Conservation (phyloP, 2,888 invertebrate species). For the Ypsolopha scabrella region DNA sequence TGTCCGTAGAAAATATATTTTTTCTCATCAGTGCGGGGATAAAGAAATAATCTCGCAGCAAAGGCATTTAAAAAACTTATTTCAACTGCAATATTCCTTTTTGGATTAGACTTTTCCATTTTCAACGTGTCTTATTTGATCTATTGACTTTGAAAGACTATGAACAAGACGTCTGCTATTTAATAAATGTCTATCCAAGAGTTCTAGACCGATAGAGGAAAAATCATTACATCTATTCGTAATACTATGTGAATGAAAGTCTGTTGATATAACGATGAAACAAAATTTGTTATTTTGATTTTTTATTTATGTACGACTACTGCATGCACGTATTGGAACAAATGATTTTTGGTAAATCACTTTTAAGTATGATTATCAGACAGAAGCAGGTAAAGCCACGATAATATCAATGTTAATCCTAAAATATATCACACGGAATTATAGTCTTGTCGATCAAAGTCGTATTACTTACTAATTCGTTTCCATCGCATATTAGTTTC, state of each 20-base stretch:
- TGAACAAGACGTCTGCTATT: neutral
- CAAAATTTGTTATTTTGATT: no score
- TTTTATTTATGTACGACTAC: no score
- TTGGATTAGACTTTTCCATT: neutral
- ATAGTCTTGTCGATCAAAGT: neutral
- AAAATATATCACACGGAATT: neutral
- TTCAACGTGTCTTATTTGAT: no score
- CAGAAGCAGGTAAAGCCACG: no score
- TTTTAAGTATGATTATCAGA: no score
- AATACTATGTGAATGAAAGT: no score
- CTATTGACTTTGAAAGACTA: neutral
- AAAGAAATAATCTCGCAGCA: slow-evolving; percentile 33
- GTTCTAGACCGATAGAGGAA: neutral
- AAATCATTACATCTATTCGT: no score
- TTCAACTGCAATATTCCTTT: slow-evolving; percentile 12
- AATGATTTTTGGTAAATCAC: no score
- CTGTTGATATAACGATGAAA: no score
- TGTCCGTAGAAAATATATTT: slow-evolving; percentile 23
- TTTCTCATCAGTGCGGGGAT: slow-evolving; percentile 32
- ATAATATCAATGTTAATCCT: neutral
- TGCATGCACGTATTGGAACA: no score
- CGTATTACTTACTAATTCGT: neutral
- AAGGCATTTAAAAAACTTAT: slow-evolving; percentile 25
- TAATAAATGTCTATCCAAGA: neutral
- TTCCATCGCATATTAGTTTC: neutral